Conservation (phyloP, 2,888 invertebrate species). For the Gasteruption jaculator region DNA sequence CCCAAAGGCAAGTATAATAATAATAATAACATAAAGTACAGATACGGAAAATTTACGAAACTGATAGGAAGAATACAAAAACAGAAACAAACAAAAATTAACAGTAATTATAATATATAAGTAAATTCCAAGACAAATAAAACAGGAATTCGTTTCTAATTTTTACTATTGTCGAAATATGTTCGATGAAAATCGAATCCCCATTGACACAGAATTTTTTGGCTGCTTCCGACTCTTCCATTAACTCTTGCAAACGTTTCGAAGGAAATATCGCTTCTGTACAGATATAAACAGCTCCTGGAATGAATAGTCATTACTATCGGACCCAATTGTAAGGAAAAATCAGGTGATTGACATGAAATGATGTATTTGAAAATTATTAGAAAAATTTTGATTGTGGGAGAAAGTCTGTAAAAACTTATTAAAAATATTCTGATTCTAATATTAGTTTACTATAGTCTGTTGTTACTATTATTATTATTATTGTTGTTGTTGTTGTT, state of each 20-base stretch:
- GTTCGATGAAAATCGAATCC: slow-evolving; percentile 65
- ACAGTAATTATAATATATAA: too few species aligned
- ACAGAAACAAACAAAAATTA: too few species aligned
- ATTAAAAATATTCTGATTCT: too few species aligned
- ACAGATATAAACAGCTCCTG: slow-evolving; percentile 67
- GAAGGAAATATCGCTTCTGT: slow-evolving; percentile 77
- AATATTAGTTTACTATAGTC: too few species aligned
- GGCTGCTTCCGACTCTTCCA: slow-evolving; percentile 43
- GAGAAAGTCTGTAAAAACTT: too few species aligned
- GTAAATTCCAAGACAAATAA: too few species aligned
- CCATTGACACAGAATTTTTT: slow-evolving; percentile 45
- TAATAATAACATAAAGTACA: slow-evolving; percentile 7
- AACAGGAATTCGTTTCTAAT: too few species aligned
- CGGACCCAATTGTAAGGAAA: too few species aligned
- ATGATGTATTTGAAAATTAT: slow-evolving; percentile 2
- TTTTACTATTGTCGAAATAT: slow-evolving; percentile 54
- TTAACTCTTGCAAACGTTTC: slow-evolving; percentile 60
- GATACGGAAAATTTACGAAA: slow-evolving; percentile 5
- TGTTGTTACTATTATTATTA: too few species aligned
- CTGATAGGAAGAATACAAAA: neutral
- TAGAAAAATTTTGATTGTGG: neutral
- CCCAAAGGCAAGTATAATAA: slow-evolving; percentile 22
- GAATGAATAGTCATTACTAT: slow-evolving; percentile 21
- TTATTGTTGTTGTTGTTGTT: too few species aligned
- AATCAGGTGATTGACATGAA: neutral